Conservation (phyloP, 2,113 vertebrate species). For the Candoia aspera region DNA sequence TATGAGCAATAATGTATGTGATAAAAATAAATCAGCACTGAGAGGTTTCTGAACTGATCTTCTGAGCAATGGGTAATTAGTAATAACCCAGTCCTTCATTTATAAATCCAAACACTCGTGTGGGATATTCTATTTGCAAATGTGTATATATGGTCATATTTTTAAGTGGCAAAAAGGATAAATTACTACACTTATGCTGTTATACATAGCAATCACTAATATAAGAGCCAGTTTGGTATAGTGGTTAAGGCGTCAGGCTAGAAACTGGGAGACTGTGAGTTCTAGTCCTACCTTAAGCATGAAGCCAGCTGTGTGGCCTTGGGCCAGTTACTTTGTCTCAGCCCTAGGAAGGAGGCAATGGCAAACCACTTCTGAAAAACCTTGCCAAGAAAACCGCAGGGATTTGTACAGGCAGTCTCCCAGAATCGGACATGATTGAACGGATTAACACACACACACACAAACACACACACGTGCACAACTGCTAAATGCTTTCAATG, state of each 20-base stretch:
- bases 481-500: neutral
- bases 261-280: no score
- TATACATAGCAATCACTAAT: neutral
- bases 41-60: neutral
- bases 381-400: no score
- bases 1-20: neutral
- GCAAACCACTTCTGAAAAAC: no score
- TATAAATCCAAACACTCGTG: neutral
- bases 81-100: neutral
- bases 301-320: no score
- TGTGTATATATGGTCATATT: neutral
- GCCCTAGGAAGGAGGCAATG: no score
- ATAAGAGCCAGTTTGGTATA: neutral
- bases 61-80: neutral
- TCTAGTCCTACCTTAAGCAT: no score
- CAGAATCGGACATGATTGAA: no score
- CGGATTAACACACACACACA: no score
- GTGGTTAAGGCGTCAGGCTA: no score
- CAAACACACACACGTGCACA: neutral
- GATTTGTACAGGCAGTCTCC: no score
- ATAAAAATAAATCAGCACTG: neutral
- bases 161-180: neutral
- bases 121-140: neutral
- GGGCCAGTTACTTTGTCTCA: no score
- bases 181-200: neutral